A percentile compares a stretch with the other conserved stretches of the same genome.
These are phyloP conservation scores for Protophormia terraenovae DNA, from an alignment of 2,888 invertebrate species.

Conservation along the genomic window DNA sequence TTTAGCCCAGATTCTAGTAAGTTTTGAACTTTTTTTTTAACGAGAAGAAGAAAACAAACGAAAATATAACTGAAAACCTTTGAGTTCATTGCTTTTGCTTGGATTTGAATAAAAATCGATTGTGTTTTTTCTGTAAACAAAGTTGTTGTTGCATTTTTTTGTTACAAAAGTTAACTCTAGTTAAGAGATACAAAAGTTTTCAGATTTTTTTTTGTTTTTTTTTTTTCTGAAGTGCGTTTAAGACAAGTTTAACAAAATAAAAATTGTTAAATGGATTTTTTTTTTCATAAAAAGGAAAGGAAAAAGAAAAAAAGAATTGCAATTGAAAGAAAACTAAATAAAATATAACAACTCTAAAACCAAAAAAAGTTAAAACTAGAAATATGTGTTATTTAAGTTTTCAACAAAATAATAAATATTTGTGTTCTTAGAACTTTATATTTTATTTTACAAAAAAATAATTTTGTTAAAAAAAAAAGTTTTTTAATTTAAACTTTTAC, in stretches of 20 bases:
- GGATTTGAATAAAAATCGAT: constrained; percentile 37
- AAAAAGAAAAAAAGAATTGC: not conserved
- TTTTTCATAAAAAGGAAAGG: too few relatives aligned
- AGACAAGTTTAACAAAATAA: constrained; percentile 37
- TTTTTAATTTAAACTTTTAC: constrained; percentile 8
- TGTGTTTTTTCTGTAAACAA: constrained; percentile 54
- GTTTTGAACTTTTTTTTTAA: not conserved
- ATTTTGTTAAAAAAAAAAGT: not conserved
- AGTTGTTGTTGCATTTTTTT: constrained; percentile 40
- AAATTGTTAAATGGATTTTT: not conserved
- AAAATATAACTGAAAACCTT: constrained; percentile 16
- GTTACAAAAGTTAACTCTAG: constrained; percentile 26
- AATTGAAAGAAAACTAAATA: not conserved
- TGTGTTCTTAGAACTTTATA: too few relatives aligned
- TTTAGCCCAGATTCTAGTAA: not conserved
- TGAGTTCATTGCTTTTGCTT: constrained; percentile 39
- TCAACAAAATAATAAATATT: too few relatives aligned
- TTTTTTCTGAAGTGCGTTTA: not conserved
- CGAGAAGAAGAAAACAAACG: not conserved
- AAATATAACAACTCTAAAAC: not conserved
- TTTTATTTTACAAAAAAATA: not conserved
- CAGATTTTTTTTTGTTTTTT: not conserved
- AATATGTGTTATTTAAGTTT: not conserved
- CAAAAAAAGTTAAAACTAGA: not conserved
- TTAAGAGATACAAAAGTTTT: constrained; percentile 48